A percentile compares a stretch with the other conserved stretches of the same genome.
These are phyloP conservation scores for Pharmacophagus antenor DNA, from an alignment of 2,888 invertebrate species.

Conservation along the genomic window DNA sequence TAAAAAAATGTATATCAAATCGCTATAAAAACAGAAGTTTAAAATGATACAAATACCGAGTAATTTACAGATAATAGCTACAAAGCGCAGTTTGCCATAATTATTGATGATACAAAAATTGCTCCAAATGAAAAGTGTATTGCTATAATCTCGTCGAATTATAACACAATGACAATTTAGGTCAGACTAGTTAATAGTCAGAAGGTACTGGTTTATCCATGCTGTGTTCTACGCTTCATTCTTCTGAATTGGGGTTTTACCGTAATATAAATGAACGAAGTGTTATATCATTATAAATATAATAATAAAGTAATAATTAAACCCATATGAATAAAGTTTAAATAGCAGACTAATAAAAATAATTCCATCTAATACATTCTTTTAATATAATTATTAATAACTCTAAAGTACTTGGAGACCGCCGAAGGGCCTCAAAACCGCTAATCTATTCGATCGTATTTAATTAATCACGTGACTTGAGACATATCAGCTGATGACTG, in stretches of 20 bases:
- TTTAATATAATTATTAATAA: not conserved
- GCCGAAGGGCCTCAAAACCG: conserved; percentile 14
- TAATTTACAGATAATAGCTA: not conserved
- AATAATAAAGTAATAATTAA: no score
- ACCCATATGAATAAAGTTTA: no score
- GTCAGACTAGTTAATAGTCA: not conserved
- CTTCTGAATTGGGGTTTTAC: conserved; percentile 16
- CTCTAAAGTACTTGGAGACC: not conserved
- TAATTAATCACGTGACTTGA: conserved; percentile 10
- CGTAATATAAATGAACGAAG: not conserved
- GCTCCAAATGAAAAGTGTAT: not conserved
- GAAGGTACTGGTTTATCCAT: not conserved
- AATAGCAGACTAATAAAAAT: no score
- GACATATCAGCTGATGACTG: conserved; percentile 7
- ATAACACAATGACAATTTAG: conserved; percentile 10
- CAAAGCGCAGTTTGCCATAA: conserved; percentile 6
- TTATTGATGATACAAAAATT: conserved; percentile 16
- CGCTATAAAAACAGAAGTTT: conserved; percentile 2
- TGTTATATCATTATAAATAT: no score
- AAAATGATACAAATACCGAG: no score
- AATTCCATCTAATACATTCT: conserved; percentile 9
- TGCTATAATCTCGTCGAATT: not conserved
- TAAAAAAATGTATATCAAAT: not conserved
- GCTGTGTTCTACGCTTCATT: no score
- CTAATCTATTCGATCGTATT: conserved; percentile 6